Evolutionary conservation across 2,888 invertebrate species (phyloP).

Genomic region (Lithophane socia): DNA sequence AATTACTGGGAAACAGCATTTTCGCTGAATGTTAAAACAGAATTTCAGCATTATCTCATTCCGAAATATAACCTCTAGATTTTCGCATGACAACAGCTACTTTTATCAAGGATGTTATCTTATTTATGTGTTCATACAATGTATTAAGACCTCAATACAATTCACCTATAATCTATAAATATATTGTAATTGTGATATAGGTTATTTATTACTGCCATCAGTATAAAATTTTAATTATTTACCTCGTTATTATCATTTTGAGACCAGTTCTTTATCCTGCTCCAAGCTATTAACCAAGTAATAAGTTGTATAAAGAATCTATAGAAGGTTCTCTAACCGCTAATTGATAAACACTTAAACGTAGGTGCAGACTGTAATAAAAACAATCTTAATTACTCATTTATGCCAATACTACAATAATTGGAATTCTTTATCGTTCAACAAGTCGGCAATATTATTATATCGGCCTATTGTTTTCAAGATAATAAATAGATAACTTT

Average conservation of each 20-base stretch:
- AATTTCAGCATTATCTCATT: background rate
- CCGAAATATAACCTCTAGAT: background rate
- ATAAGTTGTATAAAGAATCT: background rate
- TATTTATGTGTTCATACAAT: background rate
- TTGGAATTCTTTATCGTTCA: constrained; percentile 26
- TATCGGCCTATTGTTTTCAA: constrained; percentile 44
- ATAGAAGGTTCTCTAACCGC: background rate
- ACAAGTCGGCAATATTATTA: constrained; percentile 18
- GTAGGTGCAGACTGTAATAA: background rate
- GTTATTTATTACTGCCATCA: background rate
- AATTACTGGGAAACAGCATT: background rate
- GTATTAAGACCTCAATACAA: background rate
- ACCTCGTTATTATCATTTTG: background rate
- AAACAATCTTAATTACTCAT: background rate
- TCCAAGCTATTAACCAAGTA: background rate
- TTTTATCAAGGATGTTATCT: constrained; percentile 1
- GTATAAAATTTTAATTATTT: background rate
- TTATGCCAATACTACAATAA: background rate
- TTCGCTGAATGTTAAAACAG: background rate
- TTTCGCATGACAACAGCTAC: background rate
- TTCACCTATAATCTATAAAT: background rate
- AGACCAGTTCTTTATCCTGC: background rate
- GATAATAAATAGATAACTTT: constrained; percentile 33
- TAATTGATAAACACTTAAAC: background rate
- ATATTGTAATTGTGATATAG: background rate